A percentile compares a stretch with the other conserved stretches of the same genome.
Conservation (phyloP, 2,113 vertebrate genomes). For the Bungarus multicinctus region DNA sequence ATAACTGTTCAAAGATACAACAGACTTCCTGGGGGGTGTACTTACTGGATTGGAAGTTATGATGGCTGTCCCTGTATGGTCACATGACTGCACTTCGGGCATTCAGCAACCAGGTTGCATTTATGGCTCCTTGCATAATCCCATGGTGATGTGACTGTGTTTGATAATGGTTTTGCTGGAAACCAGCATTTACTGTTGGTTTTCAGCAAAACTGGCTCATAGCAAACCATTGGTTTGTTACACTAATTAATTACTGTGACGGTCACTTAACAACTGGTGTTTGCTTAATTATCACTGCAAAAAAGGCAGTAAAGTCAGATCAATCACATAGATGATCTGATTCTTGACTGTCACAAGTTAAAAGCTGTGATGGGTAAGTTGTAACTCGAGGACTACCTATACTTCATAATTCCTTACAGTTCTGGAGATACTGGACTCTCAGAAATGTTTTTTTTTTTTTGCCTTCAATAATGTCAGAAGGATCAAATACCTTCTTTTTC, state of each 20-base stretch:
- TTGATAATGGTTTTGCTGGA: background rate
- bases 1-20: background rate
- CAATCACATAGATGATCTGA: too few species aligned
- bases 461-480: background rate
- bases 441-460: background rate
- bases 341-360: background rate
- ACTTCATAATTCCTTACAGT: background rate
- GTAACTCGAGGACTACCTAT: background rate
- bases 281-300: too few species aligned
- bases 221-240: too few species aligned
- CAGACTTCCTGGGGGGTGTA: background rate
- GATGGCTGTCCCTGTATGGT: background rate
- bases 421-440: background rate
- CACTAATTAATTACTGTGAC: too few species aligned
- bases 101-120: background rate
- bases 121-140: too few species aligned
- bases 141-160: background rate
- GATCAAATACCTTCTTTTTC: background rate
- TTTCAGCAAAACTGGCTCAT: too few species aligned
- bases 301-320: too few species aligned
- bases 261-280: too few species aligned
- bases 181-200: too few species aligned
- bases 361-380: background rate
- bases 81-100: background rate
- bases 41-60: background rate